These are phyloP conservation scores for Styela plicata DNA, from an alignment of 23 tunicate species.

Conservation along the genomic window DNA sequence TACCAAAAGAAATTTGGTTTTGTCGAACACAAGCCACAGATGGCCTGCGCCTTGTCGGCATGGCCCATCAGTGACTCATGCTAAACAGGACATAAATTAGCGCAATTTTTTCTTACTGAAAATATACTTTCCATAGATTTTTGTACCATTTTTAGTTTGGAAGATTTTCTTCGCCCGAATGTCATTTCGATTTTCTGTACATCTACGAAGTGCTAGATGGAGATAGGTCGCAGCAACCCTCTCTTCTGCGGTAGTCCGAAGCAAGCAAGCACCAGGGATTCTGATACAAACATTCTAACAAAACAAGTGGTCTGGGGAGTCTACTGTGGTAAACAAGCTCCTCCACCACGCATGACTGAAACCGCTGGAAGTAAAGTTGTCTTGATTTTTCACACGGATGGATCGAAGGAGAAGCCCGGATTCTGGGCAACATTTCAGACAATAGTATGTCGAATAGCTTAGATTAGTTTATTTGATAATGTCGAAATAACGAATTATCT, in stretches of 20 bases:
- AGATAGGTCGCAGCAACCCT: not conserved
- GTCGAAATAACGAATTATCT: no score
- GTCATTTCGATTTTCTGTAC: constrained; percentile 70
- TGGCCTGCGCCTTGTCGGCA: no score
- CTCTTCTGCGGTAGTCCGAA: not conserved
- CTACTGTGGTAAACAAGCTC: constrained; percentile 44
- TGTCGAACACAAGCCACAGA: no score
- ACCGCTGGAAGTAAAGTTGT: constrained; percentile 50
- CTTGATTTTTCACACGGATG: constrained; percentile 52
- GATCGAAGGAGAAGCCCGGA: constrained; percentile 33
- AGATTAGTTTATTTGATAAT: no score
- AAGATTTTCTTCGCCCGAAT: constrained; percentile 4
- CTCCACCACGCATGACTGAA: constrained; percentile 16
- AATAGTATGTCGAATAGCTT: constrained; percentile 30
- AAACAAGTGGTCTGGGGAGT: constrained; percentile 35
- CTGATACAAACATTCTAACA: not conserved
- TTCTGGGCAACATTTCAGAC: constrained; percentile 44
- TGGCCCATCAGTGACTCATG: no score
- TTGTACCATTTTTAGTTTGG: not conserved
- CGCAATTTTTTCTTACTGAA: no score
- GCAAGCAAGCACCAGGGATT: not conserved
- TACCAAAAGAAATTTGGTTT: no score
- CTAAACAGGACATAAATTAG: no score
- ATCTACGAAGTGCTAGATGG: constrained; percentile 40
- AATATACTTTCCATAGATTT: no score